Evolutionary conservation across 2,113 vertebrate genomes (phyloP), one percentile per base, ranked within the genome.

Genomic region (Boulengeromyrus knoepffleri): DNA sequence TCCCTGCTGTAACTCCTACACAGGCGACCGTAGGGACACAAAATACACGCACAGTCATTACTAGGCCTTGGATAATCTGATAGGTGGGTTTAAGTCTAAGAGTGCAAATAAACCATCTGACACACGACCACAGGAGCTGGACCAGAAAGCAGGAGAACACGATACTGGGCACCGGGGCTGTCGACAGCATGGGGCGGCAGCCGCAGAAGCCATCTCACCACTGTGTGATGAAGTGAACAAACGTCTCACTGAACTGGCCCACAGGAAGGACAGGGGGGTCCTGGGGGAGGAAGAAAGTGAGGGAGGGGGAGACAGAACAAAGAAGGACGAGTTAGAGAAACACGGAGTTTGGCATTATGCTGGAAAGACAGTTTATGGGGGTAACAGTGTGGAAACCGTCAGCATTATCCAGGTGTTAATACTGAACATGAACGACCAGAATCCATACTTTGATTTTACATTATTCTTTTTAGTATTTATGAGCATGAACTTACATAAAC

Each of bases 151-250:
- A 10, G 10, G 12, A 42, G 50, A 24, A 31, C 6, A 56, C 0
- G 3, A 53, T 62, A 88, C 15, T 58, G 0, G 90, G 94, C 95
- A 94, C 94, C 93, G 95, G 95, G 95, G 93, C 93, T 94, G 94
- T 93, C 93, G 93, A 91, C 91, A 94, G 95, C 94, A 94, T 24
- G 15, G 21, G 15, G n/a, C 27, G 1, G 8, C 17, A 3, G 39
- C 1, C 9, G 3, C 36, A 24, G 17, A 66, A n/a, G 53, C 21
- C 42, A 2, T 62, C 98, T 99, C 95, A 99, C 99, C 99, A 99
- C 94, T 99, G 99, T 95, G 98, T 99, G 96, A 99, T 98, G 95
- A 99, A 99, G 96, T 99, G 96, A 94, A 99, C 97, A 94, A 99
- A 99, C 47, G 96, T 97, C 94, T 99, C 98, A 21, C 97, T 99